Evolutionary conservation across 2,888 invertebrate genomes (phyloP).

Genomic region (Tetropium fuscum): DNA sequence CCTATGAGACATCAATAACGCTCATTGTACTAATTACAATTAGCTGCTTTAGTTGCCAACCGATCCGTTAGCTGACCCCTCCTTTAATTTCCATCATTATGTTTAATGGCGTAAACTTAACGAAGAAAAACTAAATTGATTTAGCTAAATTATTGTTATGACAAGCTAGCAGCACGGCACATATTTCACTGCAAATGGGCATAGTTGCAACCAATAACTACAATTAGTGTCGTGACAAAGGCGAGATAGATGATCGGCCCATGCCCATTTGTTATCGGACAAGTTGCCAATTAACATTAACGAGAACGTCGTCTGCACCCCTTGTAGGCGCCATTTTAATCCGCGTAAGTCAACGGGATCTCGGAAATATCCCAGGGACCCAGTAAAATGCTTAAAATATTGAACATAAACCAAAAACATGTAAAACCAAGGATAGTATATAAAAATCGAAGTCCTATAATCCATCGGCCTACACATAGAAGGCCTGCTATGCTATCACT

Average conservation of each 20-base stretch:
- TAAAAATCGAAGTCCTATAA: too few relatives aligned
- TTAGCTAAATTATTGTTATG: slow-evolving; percentile 66
- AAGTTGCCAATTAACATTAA: slow-evolving; percentile 59
- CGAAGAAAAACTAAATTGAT: slow-evolving; percentile 63
- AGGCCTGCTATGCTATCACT: too few relatives aligned
- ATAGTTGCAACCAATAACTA: slow-evolving; percentile 66
- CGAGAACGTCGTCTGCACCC: slow-evolving; percentile 42
- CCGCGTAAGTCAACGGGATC: neutral
- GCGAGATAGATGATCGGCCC: slow-evolving; percentile 62
- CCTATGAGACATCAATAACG: slow-evolving; percentile 64
- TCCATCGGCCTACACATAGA: too few relatives aligned
- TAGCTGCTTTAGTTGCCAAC: slow-evolving; percentile 63
- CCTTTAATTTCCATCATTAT: slow-evolving; percentile 65
- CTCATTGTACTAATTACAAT: slow-evolving; percentile 64
- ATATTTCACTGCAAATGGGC: slow-evolving; percentile 65
- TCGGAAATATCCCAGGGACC: too few relatives aligned
- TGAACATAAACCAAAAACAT: too few relatives aligned
- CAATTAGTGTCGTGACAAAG: slow-evolving; percentile 65
- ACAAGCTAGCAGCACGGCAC: slow-evolving; percentile 58
- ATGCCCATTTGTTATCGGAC: slow-evolving; percentile 60
- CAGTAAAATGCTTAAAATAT: too few relatives aligned
- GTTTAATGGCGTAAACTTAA: slow-evolving; percentile 64
- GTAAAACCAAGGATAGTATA: too few relatives aligned
- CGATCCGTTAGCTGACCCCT: slow-evolving; percentile 59
- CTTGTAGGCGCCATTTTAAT: slow-evolving; percentile 8